Percentiles rank a stretch among this genome's conserved stretches.
Conservation (phyloP, 2,797 vertebrate species). For the Poecilia picta region DNA sequence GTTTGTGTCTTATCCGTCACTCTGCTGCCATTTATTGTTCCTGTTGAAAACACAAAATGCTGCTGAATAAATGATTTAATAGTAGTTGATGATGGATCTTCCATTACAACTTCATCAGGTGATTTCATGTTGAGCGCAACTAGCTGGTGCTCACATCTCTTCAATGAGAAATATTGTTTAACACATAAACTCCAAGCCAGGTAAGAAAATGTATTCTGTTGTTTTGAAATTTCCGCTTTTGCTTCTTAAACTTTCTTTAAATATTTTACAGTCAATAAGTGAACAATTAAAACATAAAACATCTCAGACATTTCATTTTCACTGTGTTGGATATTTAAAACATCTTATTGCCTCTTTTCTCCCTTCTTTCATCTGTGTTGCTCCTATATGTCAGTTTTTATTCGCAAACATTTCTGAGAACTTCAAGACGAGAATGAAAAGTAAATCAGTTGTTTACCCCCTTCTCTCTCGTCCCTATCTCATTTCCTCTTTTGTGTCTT, state of each 20-base stretch:
- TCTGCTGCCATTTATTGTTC: background rate
- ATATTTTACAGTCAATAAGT: background rate
- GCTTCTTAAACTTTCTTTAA: background rate
- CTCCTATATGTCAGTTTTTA: conserved; percentile 35
- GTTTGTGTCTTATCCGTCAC: background rate
- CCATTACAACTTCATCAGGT: background rate
- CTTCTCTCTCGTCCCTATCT: conserved; percentile 35
- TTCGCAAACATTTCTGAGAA: conserved; percentile 32
- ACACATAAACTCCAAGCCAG: background rate
- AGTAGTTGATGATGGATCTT: background rate
- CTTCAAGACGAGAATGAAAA: conserved; percentile 28
- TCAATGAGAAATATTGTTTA: background rate
- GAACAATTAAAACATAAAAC: background rate
- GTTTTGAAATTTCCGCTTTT: background rate
- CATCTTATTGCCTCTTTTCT: conserved; percentile 5
- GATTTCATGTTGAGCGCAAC: background rate
- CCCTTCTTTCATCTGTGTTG: conserved; percentile 9
- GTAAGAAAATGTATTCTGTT: background rate
- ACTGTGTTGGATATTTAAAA: background rate
- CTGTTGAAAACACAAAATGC: background rate
- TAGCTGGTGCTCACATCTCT: background rate
- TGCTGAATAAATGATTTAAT: background rate
- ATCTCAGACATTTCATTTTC: background rate
- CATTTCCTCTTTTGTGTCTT: conserved; percentile 34
- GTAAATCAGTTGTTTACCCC: conserved; percentile 52